Evolutionary conservation across 2,113 vertebrate genomes (phyloP).

Genomic region (Paramormyrops kingsleyae): DNA sequence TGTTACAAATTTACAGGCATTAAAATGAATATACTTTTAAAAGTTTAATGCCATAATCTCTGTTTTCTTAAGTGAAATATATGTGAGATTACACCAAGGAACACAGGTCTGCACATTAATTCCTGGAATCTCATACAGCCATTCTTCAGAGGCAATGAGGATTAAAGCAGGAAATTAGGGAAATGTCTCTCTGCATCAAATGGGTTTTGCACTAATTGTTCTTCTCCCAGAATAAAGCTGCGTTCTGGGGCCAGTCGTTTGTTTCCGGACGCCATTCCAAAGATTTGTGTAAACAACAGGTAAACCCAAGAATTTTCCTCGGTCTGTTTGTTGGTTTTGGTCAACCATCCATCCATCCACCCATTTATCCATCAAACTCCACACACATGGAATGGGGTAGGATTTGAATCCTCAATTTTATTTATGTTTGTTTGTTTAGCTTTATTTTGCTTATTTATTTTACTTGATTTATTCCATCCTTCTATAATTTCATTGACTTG

Average conservation of each 20-base stretch:
- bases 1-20: background rate
- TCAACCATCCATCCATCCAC: background rate
- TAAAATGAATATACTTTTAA: background rate
- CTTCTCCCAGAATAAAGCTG: background rate
- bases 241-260: background rate
- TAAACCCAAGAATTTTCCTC: background rate
- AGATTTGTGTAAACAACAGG: background rate
- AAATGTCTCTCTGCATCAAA: background rate
- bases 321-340: background rate
- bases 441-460: background rate
- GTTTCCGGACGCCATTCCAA: background rate
- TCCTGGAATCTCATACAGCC: background rate
- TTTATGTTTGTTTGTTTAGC: background rate
- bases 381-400: background rate
- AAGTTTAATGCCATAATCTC: background rate
- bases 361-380: background rate
- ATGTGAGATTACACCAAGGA: background rate
- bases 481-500: background rate
- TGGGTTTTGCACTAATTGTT: background rate
- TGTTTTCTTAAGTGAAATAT: background rate
- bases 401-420: background rate
- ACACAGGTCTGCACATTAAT: background rate
- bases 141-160: background rate
- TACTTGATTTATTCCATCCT: background rate
- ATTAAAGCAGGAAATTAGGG: background rate